Evolutionary conservation across 2,888 invertebrate genomes (phyloP), one percentile per base, ranked within the genome.

Genomic region (Brenthis ino): DNA sequence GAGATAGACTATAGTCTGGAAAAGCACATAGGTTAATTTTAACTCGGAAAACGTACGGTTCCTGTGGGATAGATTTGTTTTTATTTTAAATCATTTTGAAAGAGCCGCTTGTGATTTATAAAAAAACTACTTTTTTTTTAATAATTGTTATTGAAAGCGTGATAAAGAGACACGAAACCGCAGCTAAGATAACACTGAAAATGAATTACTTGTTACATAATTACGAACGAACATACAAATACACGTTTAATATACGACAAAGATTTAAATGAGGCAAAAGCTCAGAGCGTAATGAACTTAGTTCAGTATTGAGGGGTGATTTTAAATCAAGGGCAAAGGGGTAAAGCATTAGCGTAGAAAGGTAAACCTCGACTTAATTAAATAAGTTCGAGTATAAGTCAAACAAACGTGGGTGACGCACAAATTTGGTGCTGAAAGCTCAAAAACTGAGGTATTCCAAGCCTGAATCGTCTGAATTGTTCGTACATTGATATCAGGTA

Each of bases 321-420:
- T 72, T 72, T 69, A 72, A 74, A 74, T 74, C 69, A 74, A 70
- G 72, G 70, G 69, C 69, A 69, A 70, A 65, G 74, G 66, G 70
- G 69, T 72, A 61, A 69, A 72, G 72, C 64, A 61, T 67, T 67
- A 64, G 67, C 64, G 64, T 55, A 56, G 58, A 70, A 72, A 72
- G 71, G 71, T 69, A 65, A 68, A 75, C 71, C 74, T 72, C 65
- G 69, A 58, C 65, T 75, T 75, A 76, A 77, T 77, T 77, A 77
- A 77, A 77, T 76, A 77, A 77, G 73, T 76, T 74, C 67, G 68
- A 64, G 72, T 65, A 69, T 70, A 77, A 75, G 65, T 75, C 76
- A 76, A 76, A 74, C 75, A 54, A 63, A 63, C 63, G 54, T 63
- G 63, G 63, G 51, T 63, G 63, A 63, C 63, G 63, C 11, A 37